Evolutionary conservation across 2,113 vertebrate species (phyloP).

Genomic region (Tinamus guttatus): DNA sequence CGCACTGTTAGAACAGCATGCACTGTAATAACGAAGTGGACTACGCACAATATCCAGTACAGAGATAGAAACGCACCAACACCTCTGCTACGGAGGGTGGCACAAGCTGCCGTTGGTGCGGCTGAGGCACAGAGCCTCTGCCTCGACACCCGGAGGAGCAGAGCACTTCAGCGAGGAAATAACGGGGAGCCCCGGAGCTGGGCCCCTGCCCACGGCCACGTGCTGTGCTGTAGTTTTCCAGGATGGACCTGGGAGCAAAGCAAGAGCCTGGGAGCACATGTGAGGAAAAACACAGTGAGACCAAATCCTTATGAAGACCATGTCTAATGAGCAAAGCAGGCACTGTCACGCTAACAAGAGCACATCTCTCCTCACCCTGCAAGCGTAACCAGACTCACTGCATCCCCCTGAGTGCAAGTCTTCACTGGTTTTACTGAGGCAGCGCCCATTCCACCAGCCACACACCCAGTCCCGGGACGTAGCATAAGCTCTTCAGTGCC

Average conservation of each 20-base stretch:
- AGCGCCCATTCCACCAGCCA: background rate
- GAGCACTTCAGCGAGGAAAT: background rate
- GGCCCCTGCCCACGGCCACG: background rate
- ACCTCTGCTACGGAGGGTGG: background rate
- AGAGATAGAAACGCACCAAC: background rate
- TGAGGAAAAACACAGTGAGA: background rate
- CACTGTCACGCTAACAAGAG: rapidly evolving
- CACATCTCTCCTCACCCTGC: background rate
- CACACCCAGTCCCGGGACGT: background rate
- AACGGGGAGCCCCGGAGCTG: background rate
- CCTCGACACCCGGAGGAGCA: background rate
- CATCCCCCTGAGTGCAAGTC: rapidly evolving
- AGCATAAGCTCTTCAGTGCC: background rate
- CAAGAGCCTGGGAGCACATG: background rate
- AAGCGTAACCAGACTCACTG: background rate
- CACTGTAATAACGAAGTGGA: background rate
- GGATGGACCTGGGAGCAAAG: background rate
- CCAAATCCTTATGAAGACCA: background rate
- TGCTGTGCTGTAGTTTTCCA: background rate
- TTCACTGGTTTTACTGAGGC: background rate
- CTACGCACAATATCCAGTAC: background rate
- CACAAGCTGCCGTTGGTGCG: background rate
- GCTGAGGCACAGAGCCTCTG: background rate
- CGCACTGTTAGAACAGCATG: background rate
- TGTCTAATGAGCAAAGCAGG: background rate